A percentile compares a stretch with the other conserved stretches of the same genome.
These are phyloP conservation scores for Halcyon badia DNA, from an alignment of 2,797 vertebrate species.

Conservation along the genomic window DNA sequence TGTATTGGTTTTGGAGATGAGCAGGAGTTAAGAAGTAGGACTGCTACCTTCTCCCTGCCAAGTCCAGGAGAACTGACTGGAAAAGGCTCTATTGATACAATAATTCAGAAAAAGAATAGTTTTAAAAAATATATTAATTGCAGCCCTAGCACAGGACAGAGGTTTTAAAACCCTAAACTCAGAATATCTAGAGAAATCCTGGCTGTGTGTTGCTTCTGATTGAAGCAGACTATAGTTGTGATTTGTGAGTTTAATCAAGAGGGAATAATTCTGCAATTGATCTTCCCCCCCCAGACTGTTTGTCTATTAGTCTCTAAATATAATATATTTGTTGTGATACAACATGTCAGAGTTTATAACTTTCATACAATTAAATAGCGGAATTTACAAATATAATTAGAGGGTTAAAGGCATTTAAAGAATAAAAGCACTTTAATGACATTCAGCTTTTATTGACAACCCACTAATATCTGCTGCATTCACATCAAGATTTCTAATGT, in stretches of 20 bases:
- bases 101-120: background rate
- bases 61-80: background rate
- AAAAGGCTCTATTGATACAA: background rate
- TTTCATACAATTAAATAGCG: background rate
- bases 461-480: conserved; percentile 13
- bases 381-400: conserved; percentile 42
- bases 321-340: conserved; percentile 24
- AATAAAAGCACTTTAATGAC: conserved; percentile 33
- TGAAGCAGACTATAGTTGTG: background rate
- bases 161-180: background rate
- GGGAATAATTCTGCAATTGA: background rate
- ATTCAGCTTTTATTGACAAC: conserved; percentile 36
- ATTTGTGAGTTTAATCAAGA: background rate
- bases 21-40: background rate
- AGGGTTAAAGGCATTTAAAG: conserved; percentile 48
- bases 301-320: background rate
- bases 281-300: background rate
- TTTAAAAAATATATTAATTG: background rate
- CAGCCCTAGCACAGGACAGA: background rate
- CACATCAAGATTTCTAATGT: conserved; percentile 33
- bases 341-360: background rate
- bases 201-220: background rate
- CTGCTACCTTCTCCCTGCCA: background rate
- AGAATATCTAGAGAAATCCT: background rate
- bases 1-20: background rate